Evolutionary conservation across 2,113 vertebrate genomes (phyloP).

Genomic region (Hydrolagus affinis): DNA sequence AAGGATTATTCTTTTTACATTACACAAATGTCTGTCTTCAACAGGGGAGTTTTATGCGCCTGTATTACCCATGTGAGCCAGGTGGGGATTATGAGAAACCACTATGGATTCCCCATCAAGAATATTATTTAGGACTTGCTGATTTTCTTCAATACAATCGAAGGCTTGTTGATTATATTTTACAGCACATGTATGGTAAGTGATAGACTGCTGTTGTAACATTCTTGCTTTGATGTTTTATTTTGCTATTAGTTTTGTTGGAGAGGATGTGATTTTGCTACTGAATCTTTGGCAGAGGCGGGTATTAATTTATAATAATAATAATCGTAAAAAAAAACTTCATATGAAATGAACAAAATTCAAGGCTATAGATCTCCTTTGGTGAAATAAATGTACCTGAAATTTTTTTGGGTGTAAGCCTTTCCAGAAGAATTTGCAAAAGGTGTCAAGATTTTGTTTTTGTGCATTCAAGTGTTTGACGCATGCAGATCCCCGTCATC

Average conservation of each 20-base stretch:
- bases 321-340: no score
- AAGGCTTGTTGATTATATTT: conserved; percentile 59
- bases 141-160: conserved; percentile 75
- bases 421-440: no score
- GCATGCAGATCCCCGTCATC: no score
- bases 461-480: no score
- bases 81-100: conserved; percentile 49
- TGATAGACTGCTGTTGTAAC: background rate
- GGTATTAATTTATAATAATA: no score
- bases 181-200: conserved; percentile 74
- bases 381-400: no score
- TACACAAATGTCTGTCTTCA: background rate
- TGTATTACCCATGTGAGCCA: conserved; percentile 78
- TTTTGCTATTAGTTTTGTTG: conserved; percentile 30
- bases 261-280: background rate
- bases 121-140: conserved; percentile 80
- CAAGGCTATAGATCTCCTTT: no score
- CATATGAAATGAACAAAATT: no score
- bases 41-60: conserved; percentile 78
- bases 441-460: no score
- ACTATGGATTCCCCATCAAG: conserved; percentile 73
- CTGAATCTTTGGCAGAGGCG: background rate
- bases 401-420: no score
- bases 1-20: background rate
- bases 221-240: conserved; percentile 23